Evolutionary conservation across 2,797 vertebrate genomes (phyloP).

Genomic region (Tiaroga cobitis): DNA sequence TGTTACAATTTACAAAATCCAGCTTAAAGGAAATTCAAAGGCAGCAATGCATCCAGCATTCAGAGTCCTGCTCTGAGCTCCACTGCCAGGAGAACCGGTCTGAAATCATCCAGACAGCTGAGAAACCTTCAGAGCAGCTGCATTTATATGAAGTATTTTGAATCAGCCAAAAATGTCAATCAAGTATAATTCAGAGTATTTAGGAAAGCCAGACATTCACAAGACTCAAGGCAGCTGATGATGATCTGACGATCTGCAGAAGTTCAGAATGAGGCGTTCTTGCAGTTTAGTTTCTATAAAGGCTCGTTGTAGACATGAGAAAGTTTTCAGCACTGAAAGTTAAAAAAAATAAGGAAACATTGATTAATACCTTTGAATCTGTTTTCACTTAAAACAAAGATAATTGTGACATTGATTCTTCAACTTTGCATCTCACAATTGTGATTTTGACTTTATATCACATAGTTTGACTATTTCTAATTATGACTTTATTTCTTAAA

Average conservation of each 20-base stretch:
- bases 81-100: no score
- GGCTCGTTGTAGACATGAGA: not conserved
- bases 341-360: not conserved
- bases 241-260: not conserved
- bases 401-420: not conserved
- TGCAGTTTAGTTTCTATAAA: not conserved
- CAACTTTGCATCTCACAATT: not conserved
- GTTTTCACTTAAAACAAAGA: not conserved
- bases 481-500: not conserved
- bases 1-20: not conserved
- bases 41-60: not conserved
- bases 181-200: not conserved
- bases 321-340: not conserved
- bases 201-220: not conserved
- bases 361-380: not conserved
- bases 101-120: not conserved
- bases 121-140: not conserved
- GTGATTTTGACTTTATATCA: not conserved
- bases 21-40: constrained; percentile 16
- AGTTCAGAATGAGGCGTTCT: not conserved
- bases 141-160: not conserved
- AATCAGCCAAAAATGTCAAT: constrained; percentile 8
- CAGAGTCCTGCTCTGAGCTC: not conserved
- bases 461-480: not conserved
- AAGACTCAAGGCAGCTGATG: not conserved